Evolutionary conservation across 2,888 invertebrate genomes (phyloP), one percentile per base, ranked within the genome.

Genomic region (Agrotis ipsilon): DNA sequence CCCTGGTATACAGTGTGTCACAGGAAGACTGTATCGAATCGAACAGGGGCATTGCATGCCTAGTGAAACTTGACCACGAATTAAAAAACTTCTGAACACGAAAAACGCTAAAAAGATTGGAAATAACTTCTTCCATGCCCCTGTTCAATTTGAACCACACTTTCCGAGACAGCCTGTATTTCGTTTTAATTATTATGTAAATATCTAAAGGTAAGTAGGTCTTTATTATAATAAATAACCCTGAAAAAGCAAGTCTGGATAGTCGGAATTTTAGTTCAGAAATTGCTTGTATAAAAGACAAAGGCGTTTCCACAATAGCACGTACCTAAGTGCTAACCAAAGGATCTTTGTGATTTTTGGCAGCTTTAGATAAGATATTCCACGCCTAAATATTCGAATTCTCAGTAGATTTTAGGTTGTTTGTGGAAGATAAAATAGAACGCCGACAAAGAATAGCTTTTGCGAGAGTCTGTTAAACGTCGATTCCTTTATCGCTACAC

Each of bases 331-430:
- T 51, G 51, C 55, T 64, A 51, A 73, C 64, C 51, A 61, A 72
- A 55, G 24, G 72, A 78, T 73, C 57, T 52, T 51, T 64, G 63
- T 64, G 64, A 73, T 73, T 78, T 73, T 78, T 64, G 39, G 61
- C 39, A 49, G 60, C 57, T 78, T 61, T 46, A 73, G 74, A 64
- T 78, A 68, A 78, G 64, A 68, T 49, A 64, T 68, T 65, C 64
- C 24, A 24, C n/a, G 48, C 16, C 14, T 52, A 48, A 72, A 54
- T 39, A 48, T 62, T 64, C 3, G 39, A 48, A 60, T 68, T 46
- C 52, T 72, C 27, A 5, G 55, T 49, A 59, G 62, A 21, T 43
- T 43, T 61, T 63, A 49, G 32, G 13, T 59, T 68, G 32, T 59
- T 62, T 62, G 58, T 57, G 46, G 5, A 24, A 54, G 46, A 64